Evolutionary conservation across 2,888 invertebrate genomes (phyloP), one percentile per base, ranked within the genome.

Genomic region (Pimpla rufipes): DNA sequence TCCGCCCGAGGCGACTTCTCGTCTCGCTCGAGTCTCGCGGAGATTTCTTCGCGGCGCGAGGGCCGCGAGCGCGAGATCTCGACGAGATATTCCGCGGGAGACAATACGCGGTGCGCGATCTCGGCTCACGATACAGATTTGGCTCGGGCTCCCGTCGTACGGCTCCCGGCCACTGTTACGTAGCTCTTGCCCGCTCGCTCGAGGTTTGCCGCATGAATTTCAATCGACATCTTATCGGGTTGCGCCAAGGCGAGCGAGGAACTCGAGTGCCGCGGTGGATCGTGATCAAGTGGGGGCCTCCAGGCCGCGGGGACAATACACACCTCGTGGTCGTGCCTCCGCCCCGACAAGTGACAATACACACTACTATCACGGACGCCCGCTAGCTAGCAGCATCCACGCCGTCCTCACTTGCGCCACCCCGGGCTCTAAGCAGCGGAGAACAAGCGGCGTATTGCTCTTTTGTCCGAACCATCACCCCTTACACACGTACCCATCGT

Each of bases 241-340:
- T 66, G 57, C 79, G 64, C 57, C 71, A 57, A 79, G 62, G 52
- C 78, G 83, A 84, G 80, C 83, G 82, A 86, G 78, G 74, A 70
- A 83, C 88, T 91, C 82, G 88, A 90, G 92, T 91, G 87, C 87
- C 89, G 89, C 87, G 73, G 85, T 91, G 92, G 92, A 93, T 93
- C 93, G 93, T 93, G 93, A 93, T 93, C 93, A 93, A 93, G 93
- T 93, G 93, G 93, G 93, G 93, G 90, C 91, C 92, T 91, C 92
- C 91, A 92, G 90, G 92, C 89, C 70, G 91, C 80, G 91, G 91
- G 93, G 83, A 83, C 83, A 83, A 83, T 83, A 83, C 79, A 83
- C 79, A 83, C 71, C 80, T 74, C 77, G 68, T 59, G 77, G 74
- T 83, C 74, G 83, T 75, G 68, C 77, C 77, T 80, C 80, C 77